Evolutionary conservation across 2,888 invertebrate species (phyloP).

Genomic region (Prosapia bicincta): DNA sequence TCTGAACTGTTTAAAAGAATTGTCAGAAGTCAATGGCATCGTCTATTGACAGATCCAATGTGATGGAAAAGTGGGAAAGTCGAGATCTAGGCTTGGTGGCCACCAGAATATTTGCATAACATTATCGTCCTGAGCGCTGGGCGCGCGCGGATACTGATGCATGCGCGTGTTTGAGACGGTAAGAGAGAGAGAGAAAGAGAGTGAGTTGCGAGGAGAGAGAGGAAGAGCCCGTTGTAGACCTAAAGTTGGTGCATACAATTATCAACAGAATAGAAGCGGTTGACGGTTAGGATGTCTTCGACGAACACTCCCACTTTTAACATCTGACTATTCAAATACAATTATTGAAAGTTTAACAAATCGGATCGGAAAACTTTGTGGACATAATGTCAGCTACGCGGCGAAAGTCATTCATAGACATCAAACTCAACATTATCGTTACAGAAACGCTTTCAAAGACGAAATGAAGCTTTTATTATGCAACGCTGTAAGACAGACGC

Average conservation of each 20-base stretch:
- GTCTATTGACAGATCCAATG: neutral
- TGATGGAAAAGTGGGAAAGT: neutral
- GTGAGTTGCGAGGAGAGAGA: neutral
- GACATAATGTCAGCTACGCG: neutral
- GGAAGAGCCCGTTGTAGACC: slow-evolving; percentile 23
- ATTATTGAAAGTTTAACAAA: neutral
- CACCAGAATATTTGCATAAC: neutral
- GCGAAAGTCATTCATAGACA: neutral
- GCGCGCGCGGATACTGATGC: neutral
- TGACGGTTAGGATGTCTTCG: slow-evolving; percentile 18
- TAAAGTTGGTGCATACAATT: slow-evolving; percentile 32
- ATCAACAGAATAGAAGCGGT: slow-evolving; percentile 20
- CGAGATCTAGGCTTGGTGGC: slow-evolving; percentile 2
- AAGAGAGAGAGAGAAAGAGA: slow-evolving; percentile 4
- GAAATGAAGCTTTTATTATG: neutral
- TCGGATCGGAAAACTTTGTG: neutral
- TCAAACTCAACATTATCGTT: neutral
- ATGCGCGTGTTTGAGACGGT: neutral
- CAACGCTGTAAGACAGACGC: neutral
- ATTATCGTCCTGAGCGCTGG: neutral
- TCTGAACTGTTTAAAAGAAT: too few relatives aligned
- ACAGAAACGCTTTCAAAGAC: neutral
- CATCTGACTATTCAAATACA: neutral
- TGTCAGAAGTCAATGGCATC: neutral
- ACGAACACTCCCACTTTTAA: slow-evolving; percentile 14